A percentile compares a stretch with the other conserved stretches of the same genome.
Evolutionary conservation across 1,140 invertebrate genomes (phyloP).

Genomic region (Drosophila pallidifrons): DNA sequence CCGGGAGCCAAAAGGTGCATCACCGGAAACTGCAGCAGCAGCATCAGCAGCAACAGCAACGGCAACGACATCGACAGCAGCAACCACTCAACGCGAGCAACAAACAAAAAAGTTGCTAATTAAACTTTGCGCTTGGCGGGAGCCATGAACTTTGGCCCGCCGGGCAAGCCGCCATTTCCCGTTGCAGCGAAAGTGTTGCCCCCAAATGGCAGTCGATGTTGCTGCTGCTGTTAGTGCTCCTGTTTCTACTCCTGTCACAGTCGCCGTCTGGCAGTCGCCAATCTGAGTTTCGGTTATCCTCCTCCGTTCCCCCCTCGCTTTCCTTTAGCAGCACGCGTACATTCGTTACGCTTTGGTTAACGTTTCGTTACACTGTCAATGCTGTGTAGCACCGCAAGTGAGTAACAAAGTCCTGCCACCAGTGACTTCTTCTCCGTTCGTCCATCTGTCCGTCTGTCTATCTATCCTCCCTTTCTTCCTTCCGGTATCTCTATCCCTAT

Average conservation of each 20-base stretch:
- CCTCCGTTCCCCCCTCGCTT: not conserved
- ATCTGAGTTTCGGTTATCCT: constrained; percentile 4
- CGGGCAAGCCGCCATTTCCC: constrained; percentile 33
- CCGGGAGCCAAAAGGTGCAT: constrained; percentile 72
- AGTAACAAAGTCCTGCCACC: constrained; percentile 28
- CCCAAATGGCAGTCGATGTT: constrained; percentile 38
- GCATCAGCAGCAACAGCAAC: constrained; percentile 37
- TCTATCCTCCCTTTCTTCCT: constrained; percentile 3
- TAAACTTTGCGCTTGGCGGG: constrained; percentile 72
- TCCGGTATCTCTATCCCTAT: constrained; percentile 2
- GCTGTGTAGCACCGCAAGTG: constrained; percentile 63
- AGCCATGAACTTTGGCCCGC: constrained; percentile 63
- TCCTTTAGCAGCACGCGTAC: constrained; percentile 39
- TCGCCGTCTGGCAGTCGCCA: constrained; percentile 29
- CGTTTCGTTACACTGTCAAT: constrained; percentile 81
- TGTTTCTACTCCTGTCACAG: constrained; percentile 8
- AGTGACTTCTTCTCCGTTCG: constrained; percentile 47
- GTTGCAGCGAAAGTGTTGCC: constrained; percentile 71
- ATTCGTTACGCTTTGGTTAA: constrained; percentile 78
- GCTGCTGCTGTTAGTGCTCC: not conserved
- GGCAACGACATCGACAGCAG: constrained; percentile 31
- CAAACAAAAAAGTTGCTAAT: constrained; percentile 74
- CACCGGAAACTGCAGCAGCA: constrained; percentile 53
- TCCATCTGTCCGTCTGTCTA: not conserved
- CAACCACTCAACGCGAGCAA: constrained; percentile 61